These are phyloP conservation scores for Margarornis squamiger DNA, from an alignment of 2,797 vertebrate genomes.

Conservation along the genomic window DNA sequence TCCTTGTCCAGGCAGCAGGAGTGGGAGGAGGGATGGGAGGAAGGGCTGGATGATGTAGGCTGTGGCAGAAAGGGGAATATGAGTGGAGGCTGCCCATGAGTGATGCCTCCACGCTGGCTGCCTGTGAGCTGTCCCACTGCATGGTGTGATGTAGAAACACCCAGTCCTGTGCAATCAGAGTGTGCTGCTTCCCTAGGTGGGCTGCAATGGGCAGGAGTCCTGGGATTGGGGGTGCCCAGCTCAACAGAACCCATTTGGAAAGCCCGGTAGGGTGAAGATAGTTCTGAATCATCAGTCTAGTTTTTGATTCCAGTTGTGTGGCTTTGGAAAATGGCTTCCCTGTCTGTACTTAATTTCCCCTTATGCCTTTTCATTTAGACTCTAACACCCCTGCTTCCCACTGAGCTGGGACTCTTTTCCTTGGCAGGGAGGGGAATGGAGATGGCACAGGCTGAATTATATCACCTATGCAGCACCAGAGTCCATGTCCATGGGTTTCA, in stretches of 20 bases:
- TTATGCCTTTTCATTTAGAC: neutral
- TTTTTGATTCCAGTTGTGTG: neutral
- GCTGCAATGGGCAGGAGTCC: neutral
- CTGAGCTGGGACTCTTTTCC: neutral
- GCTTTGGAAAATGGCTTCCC: neutral
- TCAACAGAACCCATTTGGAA: neutral
- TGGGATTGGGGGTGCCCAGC: fast-evolving
- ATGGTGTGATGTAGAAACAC: fast-evolving
- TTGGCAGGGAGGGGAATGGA: neutral
- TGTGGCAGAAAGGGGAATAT: neutral
- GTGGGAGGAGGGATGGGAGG: neutral
- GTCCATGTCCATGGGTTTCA: neutral
- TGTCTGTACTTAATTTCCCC: neutral
- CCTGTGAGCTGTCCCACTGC: neutral
- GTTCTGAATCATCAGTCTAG: neutral
- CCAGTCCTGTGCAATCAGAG: neutral
- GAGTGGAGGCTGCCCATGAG: neutral
- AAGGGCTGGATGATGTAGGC: neutral
- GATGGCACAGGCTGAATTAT: neutral
- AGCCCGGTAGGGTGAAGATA: neutral
- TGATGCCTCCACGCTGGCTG: fast-evolving
- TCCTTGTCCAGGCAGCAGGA: neutral
- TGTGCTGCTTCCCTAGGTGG: fast-evolving
- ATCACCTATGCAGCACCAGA: neutral
- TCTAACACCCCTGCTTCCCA: neutral